phyloP scores from a whole-genome alignment of 30 jellyfish, hydroid and myxozoan genomes.

The Aurelia sp. region DNA sequence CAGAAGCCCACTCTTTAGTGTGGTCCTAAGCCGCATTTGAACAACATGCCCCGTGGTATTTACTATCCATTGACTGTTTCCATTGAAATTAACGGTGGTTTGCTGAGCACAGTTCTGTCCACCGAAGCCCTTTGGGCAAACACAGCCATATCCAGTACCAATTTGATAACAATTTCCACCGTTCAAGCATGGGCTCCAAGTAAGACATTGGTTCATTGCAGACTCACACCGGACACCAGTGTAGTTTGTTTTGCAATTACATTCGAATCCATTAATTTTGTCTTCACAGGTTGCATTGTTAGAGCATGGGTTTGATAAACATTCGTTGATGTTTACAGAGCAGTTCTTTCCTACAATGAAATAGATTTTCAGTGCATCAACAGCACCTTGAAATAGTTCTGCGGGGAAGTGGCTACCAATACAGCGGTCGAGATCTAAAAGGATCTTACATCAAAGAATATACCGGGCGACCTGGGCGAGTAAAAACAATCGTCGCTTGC shows the following conservation, averaged over 20 bases:
- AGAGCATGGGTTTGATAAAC: conserved; percentile 76
- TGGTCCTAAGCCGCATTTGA: conserved; percentile 38
- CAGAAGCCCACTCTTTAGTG: conserved; percentile 51
- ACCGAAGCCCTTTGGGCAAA: conserved; percentile 50
- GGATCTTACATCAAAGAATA: no score
- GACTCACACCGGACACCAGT: conserved; percentile 68
- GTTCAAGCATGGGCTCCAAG: conserved; percentile 64
- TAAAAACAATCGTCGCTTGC: no score
- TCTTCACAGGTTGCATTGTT: conserved; percentile 77
- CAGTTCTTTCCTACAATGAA: conserved; percentile 64
- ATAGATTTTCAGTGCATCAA: conserved; percentile 9
- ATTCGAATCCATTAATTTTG: conserved; percentile 23
- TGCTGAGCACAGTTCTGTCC: conserved; percentile 55
- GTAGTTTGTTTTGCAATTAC: conserved; percentile 73
- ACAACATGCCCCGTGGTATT: background rate
- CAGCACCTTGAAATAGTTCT: conserved; percentile 30
- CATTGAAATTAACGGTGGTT: conserved; percentile 60
- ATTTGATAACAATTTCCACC: conserved; percentile 30
- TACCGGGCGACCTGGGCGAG: no score
- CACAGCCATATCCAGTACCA: conserved; percentile 44
- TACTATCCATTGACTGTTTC: conserved; percentile 40
- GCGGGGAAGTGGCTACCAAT: conserved; percentile 25
- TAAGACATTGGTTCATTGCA: conserved; percentile 40
- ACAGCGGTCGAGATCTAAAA: no score
- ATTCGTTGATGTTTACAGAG: conserved; percentile 45